Base-by-base conservation (phyloP, 2,113 vertebrate species). In the Probosciger aterrimus region DNA sequence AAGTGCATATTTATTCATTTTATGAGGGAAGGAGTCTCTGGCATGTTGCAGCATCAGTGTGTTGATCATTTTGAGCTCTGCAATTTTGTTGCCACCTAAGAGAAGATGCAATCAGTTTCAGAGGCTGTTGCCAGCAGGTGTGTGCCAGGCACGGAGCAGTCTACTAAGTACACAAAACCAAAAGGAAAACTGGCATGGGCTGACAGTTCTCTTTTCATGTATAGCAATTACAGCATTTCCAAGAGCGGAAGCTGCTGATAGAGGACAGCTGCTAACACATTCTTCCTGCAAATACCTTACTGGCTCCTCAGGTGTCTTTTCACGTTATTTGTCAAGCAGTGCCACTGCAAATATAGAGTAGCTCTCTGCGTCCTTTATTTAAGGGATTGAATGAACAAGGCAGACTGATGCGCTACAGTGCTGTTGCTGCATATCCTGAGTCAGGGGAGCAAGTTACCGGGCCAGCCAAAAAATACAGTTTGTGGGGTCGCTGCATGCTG, bases 61-160 rank as follows among this genome's bases (percentile, higher is more conserved):
- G 30, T 31, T 3, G 5, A 0, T 73, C 17, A 23, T 73, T 63
- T 46, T 82, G 88, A 80, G 30, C 19, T 69, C 52, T 47, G 22
- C 22, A 20, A 14, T 47, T 19, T 1, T 0, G 0, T 35, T 53
- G 30, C 28, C 17, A 10, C 0, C 0, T 64, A 53, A 52, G 49
- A 55, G 62, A 39, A 64, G 23, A 25, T 44, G 24, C 62, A 28
- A 13, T 68, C 2, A 2, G 20, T 31, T 59, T 43, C 30, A 69
- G 75, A 47, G 77, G 17, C 22, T 53, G 41, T 3, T 35, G 41
- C 37, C 52, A 52, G 41, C 37, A 79, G 20, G 43, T 67, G 20
- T 47, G 53, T 9, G 3, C 2, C 23, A 37, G 60, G 39, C 35
- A 52, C 4, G 7, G 47, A 41, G 41, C 41, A 41, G 41, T 41